Evolutionary conservation across 1,140 invertebrate species (phyloP).

Genomic region (Hylaeus volcanicus): DNA sequence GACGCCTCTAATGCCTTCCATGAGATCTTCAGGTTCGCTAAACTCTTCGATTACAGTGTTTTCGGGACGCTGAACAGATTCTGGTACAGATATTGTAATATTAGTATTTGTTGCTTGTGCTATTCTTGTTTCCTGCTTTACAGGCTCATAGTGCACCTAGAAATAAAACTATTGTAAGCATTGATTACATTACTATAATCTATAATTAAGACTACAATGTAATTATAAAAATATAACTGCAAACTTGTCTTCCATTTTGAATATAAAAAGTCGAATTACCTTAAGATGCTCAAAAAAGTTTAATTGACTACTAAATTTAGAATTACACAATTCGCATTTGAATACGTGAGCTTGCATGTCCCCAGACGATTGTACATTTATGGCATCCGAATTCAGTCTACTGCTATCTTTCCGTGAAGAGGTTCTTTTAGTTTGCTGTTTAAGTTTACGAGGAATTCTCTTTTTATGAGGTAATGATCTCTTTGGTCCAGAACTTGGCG

Average conservation of each 20-base stretch:
- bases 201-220: too few species aligned
- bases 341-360: slow-evolving; percentile 74
- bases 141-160: slow-evolving; percentile 87
- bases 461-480: slow-evolving; percentile 82
- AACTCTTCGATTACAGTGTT: slow-evolving; percentile 84
- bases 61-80: slow-evolving; percentile 68
- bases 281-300: slow-evolving; percentile 91
- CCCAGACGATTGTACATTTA: background rate
- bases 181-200: background rate
- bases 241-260: background rate
- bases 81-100: slow-evolving; percentile 69
- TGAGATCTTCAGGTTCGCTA: slow-evolving; percentile 90
- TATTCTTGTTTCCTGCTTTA: slow-evolving; percentile 77
- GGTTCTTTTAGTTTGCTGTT: slow-evolving; percentile 75
- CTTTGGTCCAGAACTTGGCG: slow-evolving; percentile 75
- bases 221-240: too few species aligned
- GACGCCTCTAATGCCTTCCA: slow-evolving; percentile 88
- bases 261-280: slow-evolving; percentile 54
- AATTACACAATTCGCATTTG: slow-evolving; percentile 86
- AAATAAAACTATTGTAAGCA: slow-evolving; percentile 31
- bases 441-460: slow-evolving; percentile 82
- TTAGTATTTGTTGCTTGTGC: slow-evolving; percentile 73
- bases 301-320: slow-evolving; percentile 85
- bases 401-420: slow-evolving; percentile 62
- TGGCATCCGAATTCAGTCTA: slow-evolving; percentile 52